Percentiles rank a stretch among this genome's conserved stretches.
phyloP scores from a whole-genome alignment of 1,140 invertebrate species.

The Drosophila mauritiana region DNA sequence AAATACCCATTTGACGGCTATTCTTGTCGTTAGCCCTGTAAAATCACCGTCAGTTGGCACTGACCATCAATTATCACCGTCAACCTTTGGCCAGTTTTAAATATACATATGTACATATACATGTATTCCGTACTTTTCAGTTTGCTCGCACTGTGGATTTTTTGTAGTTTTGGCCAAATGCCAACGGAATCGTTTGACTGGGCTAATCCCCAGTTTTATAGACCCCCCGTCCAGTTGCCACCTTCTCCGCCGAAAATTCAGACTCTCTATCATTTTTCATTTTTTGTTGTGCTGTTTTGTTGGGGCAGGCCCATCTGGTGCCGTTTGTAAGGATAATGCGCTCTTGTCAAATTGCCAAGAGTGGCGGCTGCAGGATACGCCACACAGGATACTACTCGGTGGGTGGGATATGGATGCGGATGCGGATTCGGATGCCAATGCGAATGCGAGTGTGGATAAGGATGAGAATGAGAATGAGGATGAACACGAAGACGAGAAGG shows the following conservation, averaged over 20 bases:
- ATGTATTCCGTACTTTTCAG: not conserved
- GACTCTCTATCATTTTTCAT: constrained; percentile 41
- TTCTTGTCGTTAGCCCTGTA: no score
- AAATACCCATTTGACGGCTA: not conserved
- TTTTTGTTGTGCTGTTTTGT: constrained; percentile 15
- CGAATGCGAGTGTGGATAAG: not conserved
- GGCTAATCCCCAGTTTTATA: constrained; percentile 32
- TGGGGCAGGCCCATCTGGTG: constrained; percentile 47
- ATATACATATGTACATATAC: constrained; percentile 24
- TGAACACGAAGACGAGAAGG: no score
- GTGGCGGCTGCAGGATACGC: constrained; percentile 10
- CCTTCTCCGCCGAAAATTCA: constrained; percentile 1
- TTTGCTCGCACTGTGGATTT: not conserved
- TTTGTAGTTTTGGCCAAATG: constrained; percentile 31
- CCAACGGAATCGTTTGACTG: constrained; percentile 45
- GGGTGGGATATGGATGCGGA: not conserved
- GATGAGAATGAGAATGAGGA: not conserved
- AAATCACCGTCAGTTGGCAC: constrained; percentile 7
- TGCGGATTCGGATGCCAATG: not conserved
- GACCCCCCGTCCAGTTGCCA: not conserved
- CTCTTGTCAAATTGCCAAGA: constrained; percentile 77
- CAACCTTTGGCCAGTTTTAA: constrained; percentile 59
- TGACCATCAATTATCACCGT: constrained; percentile 31
- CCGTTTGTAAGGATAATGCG: constrained; percentile 76
- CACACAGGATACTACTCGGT: not conserved